These are phyloP conservation scores for Sebastes schlegelii DNA, from an alignment of 2,113 vertebrate species.

Conservation along the genomic window DNA sequence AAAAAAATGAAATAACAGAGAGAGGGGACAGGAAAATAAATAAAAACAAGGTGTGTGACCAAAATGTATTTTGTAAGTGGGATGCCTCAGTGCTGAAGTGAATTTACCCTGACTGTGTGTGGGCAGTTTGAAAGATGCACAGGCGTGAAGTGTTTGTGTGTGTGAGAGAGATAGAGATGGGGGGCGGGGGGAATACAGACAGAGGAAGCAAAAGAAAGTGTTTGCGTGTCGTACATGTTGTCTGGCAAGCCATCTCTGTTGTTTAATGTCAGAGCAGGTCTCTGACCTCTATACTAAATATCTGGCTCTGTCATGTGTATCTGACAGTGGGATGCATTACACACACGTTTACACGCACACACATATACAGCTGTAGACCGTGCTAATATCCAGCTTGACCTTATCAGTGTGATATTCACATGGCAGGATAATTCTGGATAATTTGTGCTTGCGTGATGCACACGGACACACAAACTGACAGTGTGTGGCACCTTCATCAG, in stretches of 20 bases:
- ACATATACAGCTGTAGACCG: neutral
- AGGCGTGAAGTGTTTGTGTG: neutral
- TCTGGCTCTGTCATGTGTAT: constrained; percentile 37
- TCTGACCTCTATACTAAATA: constrained; percentile 54
- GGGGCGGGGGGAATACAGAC: too few species aligned
- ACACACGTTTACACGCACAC: neutral
- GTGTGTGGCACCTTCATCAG: constrained; percentile 53
- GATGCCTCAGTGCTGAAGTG: neutral
- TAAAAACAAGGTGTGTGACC: neutral
- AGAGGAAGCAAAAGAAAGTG: neutral
- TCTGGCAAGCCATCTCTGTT: constrained; percentile 34
- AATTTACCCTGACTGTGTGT: neutral
- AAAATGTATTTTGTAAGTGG: neutral
- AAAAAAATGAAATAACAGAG: too few species aligned
- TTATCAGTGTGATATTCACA: constrained; percentile 62
- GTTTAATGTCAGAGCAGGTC: constrained; percentile 51
- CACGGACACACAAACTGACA: constrained; percentile 40
- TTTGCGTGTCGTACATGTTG: neutral
- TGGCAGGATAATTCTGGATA: constrained; percentile 56
- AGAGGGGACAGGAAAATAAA: neutral
- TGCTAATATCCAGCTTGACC: constrained; percentile 65
- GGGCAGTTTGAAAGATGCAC: too few species aligned
- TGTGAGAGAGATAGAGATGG: neutral
- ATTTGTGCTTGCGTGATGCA: constrained; percentile 52
- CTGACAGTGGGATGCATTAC: constrained; percentile 26